Conservation (phyloP, 64 coral and sea anemone species). For the Pocillopora damicornis region DNA sequence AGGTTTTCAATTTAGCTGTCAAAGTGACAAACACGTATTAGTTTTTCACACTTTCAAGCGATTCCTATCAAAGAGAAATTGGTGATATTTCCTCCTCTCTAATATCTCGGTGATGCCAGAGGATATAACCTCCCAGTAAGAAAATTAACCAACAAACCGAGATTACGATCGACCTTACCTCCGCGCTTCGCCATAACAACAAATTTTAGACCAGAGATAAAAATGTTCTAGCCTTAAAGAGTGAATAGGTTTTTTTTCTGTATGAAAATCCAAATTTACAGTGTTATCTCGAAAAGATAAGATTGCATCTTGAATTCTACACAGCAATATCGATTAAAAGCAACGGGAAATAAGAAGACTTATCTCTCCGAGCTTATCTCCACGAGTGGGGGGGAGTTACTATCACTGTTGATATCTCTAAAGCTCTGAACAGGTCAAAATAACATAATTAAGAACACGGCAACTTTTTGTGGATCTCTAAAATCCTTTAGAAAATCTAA, state of each 20-base stretch:
- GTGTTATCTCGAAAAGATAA: conserved; percentile 3
- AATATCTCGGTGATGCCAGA: too few relatives aligned
- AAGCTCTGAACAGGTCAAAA: background rate
- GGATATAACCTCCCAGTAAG: background rate
- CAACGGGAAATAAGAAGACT: background rate
- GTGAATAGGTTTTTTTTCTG: background rate
- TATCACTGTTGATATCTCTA: background rate
- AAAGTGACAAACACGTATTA: background rate
- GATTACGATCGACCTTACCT: background rate
- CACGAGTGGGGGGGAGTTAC: background rate
- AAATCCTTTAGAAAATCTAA: background rate
- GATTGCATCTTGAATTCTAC: background rate
- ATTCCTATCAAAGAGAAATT: background rate
- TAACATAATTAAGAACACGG: background rate
- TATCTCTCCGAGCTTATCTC: background rate
- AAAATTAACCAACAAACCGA: background rate
- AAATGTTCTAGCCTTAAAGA: background rate
- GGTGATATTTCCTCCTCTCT: background rate
- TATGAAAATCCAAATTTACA: background rate
- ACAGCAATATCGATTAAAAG: background rate
- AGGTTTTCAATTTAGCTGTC: background rate
- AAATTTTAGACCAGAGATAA: background rate
- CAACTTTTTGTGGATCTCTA: background rate
- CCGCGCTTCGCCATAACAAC: background rate
- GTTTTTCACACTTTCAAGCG: background rate